Evolutionary conservation across 2,113 vertebrate genomes (phyloP).

Genomic region (Numenius arquata): DNA sequence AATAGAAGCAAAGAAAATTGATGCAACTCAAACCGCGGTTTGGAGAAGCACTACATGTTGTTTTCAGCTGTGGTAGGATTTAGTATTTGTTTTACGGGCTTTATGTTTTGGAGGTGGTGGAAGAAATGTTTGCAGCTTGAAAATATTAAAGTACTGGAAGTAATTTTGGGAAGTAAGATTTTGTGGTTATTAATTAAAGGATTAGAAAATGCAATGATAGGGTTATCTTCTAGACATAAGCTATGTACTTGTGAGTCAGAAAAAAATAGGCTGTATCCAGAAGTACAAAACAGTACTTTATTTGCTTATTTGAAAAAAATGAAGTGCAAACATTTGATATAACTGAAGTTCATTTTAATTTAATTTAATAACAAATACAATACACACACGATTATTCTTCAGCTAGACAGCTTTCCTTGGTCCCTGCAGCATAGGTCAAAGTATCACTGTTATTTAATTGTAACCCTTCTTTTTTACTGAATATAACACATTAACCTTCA

Average conservation of each 20-base stretch:
- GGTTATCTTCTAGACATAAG: background rate
- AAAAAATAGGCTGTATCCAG: background rate
- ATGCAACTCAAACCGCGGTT: background rate
- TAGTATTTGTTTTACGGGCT: background rate
- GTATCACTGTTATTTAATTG: slow-evolving; percentile 27
- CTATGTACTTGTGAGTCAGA: background rate
- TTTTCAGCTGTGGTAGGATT: background rate
- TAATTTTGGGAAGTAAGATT: background rate
- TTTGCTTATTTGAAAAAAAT: background rate
- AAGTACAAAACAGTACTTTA: background rate
- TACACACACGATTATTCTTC: background rate
- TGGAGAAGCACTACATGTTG: background rate
- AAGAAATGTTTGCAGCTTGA: background rate
- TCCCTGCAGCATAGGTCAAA: background rate
- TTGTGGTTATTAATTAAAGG: background rate
- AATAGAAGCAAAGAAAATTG: background rate
- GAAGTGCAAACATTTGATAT: background rate
- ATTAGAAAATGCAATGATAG: background rate
- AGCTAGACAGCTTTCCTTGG: background rate
- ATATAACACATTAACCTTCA: slow-evolving; percentile 45
- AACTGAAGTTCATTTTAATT: background rate
- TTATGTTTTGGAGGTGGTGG: fast-evolving
- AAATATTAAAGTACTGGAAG: background rate
- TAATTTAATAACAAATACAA: background rate
- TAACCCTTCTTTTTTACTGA: background rate